Percentiles rank a stretch among this genome's conserved stretches.
phyloP scores from a whole-genome alignment of 2,113 vertebrate species.

The Paedocypris sp. region DNA sequence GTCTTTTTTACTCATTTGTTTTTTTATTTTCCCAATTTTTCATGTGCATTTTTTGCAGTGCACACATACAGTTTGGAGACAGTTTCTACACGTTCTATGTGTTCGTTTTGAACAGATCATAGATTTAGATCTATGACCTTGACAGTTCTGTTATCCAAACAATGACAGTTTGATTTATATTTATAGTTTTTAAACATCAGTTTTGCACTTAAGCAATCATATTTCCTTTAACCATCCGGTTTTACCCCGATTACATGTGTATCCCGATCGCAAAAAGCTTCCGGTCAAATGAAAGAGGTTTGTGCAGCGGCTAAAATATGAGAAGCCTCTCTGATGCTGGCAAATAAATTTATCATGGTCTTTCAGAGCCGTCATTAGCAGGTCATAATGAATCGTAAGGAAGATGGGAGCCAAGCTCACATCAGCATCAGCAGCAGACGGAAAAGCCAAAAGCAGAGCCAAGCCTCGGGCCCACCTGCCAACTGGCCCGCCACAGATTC shows the following conservation, averaged over 20 bases:
- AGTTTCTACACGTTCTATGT: too few relatives aligned
- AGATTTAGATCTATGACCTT: too few relatives aligned
- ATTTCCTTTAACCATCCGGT: background rate
- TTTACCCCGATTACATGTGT: background rate
- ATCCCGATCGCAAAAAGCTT: background rate
- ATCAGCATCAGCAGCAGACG: constrained; percentile 36
- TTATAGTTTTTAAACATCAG: too few relatives aligned
- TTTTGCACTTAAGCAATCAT: too few relatives aligned
- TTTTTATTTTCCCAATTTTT: too few relatives aligned
- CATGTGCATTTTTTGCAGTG: too few relatives aligned
- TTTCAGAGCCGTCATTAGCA: constrained; percentile 35
- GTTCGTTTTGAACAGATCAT: too few relatives aligned
- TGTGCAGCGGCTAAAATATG: constrained; percentile 38
- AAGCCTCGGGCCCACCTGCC: constrained; percentile 40
- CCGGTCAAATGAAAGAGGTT: background rate
- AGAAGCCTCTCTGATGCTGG: constrained; percentile 10
- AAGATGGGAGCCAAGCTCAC: constrained; percentile 38
- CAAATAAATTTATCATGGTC: constrained; percentile 44
- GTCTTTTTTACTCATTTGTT: too few relatives aligned
- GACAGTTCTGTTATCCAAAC: too few relatives aligned
- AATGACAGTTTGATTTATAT: too few relatives aligned
- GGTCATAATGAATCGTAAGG: constrained; percentile 43
- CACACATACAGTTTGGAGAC: too few relatives aligned
- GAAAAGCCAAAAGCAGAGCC: constrained; percentile 23
- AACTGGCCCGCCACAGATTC: constrained; percentile 28